A percentile compares a stretch with the other conserved stretches of the same genome.
Conservation (phyloP, 1,140 invertebrate species). For the Anastatus disparis region DNA sequence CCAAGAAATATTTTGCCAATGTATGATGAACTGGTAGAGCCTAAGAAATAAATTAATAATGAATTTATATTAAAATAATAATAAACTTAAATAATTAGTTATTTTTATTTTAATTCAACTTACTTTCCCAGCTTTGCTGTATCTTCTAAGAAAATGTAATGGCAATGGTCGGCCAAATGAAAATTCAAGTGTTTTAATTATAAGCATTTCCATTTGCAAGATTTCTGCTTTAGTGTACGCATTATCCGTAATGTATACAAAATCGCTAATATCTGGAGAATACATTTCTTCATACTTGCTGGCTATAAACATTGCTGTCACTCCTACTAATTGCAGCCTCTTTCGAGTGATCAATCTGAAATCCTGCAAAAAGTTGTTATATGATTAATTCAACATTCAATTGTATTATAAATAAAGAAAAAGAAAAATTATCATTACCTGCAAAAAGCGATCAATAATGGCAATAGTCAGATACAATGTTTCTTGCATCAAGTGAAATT, state of each 20-base stretch:
- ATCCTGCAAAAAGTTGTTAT: conserved; percentile 61
- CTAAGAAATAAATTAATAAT: conserved; percentile 44
- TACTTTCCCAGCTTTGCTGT: conserved; percentile 79
- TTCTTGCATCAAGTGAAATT: conserved; percentile 89
- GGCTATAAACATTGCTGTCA: conserved; percentile 91
- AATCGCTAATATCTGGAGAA: conserved; percentile 87
- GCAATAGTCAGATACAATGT: conserved; percentile 90
- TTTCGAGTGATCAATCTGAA: conserved; percentile 71
- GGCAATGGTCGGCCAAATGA: conserved; percentile 86
- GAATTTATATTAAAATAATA: not conserved
- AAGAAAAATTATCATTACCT: conserved; percentile 71
- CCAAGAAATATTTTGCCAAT: conserved; percentile 93
- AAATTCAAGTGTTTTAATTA: conserved; percentile 81
- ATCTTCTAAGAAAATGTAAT: conserved; percentile 88
- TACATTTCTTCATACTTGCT: conserved; percentile 97
- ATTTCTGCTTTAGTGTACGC: conserved; percentile 86
- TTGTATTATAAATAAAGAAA: conserved; percentile 5
- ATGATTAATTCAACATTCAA: not conserved
- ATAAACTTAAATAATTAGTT: not conserved
- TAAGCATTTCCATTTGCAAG: conserved; percentile 84
- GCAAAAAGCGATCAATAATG: conserved; percentile 91
- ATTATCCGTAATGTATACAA: conserved; percentile 92
- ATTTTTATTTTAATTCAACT: conserved; percentile 39
- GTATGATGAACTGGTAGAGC: conserved; percentile 78
- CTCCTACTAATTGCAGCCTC: conserved; percentile 89